A percentile compares a stretch with the other conserved stretches of the same genome.
phyloP scores from a whole-genome alignment of 2,888 invertebrate species.

The Tiliacea citrago region DNA sequence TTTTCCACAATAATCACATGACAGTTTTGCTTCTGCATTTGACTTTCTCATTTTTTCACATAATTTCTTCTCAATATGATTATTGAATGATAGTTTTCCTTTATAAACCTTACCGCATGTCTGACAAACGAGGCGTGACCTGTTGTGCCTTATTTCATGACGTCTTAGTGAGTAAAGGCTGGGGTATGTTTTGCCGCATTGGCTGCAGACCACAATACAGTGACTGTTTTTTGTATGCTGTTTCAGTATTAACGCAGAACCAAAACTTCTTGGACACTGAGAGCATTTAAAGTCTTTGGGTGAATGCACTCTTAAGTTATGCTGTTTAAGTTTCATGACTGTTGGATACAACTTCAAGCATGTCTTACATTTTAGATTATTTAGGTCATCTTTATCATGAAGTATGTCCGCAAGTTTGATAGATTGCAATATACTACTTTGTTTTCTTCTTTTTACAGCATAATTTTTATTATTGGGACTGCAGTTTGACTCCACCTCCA shows the following conservation, averaged over 20 bases:
- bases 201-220: conserved; percentile 62
- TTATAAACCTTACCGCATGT: conserved; percentile 72
- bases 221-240: conserved; percentile 68
- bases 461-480: background rate
- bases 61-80: conserved; percentile 65
- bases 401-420: conserved; percentile 30
- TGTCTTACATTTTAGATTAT: conserved; percentile 63
- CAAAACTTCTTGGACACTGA: conserved; percentile 68
- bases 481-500: conserved; percentile 21
- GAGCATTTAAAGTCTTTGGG: conserved; percentile 70
- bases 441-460: background rate
- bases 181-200: conserved; percentile 72
- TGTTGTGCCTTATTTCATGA: conserved; percentile 69
- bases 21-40: conserved; percentile 57
- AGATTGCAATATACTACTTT: conserved; percentile 1
- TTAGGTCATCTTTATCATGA: conserved; percentile 40
- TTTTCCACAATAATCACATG: conserved; percentile 72
- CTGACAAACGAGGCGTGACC: conserved; percentile 62
- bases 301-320: conserved; percentile 69
- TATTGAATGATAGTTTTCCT: conserved; percentile 64
- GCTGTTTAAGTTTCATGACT: conserved; percentile 63
- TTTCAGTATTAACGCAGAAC: conserved; percentile 58
- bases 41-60: conserved; percentile 62
- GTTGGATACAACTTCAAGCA: conserved; percentile 65
- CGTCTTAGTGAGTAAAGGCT: conserved; percentile 63